Conservation (phyloP, 1,140 invertebrate species). For the Bilobella aurantiaca region DNA sequence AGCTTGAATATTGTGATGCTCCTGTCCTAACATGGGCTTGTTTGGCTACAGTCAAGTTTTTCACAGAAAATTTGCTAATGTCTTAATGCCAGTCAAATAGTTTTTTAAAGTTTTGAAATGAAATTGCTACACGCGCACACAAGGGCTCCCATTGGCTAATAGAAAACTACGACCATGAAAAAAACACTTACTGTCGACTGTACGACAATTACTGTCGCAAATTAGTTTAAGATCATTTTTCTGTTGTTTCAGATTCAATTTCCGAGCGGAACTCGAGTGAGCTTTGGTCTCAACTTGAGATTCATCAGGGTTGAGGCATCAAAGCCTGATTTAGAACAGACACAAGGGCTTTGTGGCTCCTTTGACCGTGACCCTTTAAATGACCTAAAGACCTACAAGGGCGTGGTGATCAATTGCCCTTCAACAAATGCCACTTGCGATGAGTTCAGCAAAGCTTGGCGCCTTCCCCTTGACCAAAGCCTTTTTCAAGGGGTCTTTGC, state of each 20-base stretch:
- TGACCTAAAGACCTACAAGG: constrained; percentile 28
- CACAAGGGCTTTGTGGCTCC: constrained; percentile 31
- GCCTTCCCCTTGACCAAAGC: constrained; percentile 28
- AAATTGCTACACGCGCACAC: too few species aligned
- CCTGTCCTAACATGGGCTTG: too few species aligned
- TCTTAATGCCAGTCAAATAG: too few species aligned
- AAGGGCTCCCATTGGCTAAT: too few species aligned
- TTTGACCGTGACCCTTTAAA: constrained; percentile 27
- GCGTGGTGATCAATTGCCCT: constrained; percentile 21
- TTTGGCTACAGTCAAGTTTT: too few species aligned
- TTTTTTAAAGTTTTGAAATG: too few species aligned
- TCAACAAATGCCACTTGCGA: constrained; percentile 21
- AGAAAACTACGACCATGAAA: too few species aligned
- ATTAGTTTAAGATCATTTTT: too few species aligned
- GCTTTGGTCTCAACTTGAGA: constrained; percentile 32
- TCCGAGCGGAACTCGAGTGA: constrained; percentile 32
- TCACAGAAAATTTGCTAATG: too few species aligned
- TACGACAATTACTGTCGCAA: too few species aligned
- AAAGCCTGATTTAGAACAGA: constrained; percentile 29
- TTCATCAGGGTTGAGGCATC: constrained; percentile 33
- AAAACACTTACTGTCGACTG: too few species aligned
- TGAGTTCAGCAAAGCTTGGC: constrained; percentile 32
- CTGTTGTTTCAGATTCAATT: constrained; percentile 28
- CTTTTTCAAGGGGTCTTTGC: constrained; percentile 32
- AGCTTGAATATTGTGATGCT: too few species aligned